A percentile compares a stretch with the other conserved stretches of the same genome.
Evolutionary conservation across 2,113 vertebrate genomes (phyloP).

Genomic region (Cettia cetti): DNA sequence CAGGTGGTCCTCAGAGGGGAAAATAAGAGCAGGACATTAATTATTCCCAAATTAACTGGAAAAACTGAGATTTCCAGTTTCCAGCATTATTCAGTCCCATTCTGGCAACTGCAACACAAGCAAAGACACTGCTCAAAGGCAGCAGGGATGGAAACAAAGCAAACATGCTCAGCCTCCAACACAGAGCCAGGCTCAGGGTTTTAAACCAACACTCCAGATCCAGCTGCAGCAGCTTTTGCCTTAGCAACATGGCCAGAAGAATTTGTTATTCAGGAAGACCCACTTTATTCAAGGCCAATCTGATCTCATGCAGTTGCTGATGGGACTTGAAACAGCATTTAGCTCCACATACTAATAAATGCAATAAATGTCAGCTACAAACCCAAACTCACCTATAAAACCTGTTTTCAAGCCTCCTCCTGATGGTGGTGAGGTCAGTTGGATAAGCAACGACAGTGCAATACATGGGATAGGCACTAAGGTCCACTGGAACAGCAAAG

Average conservation of each 20-base stretch:
- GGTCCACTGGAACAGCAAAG: constrained; percentile 90
- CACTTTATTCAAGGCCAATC: neutral
- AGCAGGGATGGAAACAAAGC: neutral
- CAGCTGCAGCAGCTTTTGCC: neutral
- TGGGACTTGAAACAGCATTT: neutral
- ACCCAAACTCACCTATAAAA: constrained; percentile 85
- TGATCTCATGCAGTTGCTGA: neutral
- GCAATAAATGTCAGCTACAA: neutral
- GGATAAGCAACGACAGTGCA: constrained; percentile 96
- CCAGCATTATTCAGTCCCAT: neutral
- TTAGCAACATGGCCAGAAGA: neutral
- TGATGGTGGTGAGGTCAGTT: constrained; percentile 93
- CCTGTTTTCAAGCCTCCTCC: constrained; percentile 89
- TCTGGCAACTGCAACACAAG: neutral
- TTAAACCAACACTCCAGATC: neutral
- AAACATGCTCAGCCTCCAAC: neutral
- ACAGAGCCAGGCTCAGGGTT: neutral
- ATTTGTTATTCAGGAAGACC: neutral
- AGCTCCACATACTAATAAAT: neutral
- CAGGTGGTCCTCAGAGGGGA: neutral
- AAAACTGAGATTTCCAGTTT: neutral
- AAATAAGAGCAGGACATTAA: neutral
- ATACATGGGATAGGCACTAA: constrained; percentile 93
- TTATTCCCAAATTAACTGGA: neutral
- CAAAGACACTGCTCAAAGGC: neutral